Base-by-base conservation (phyloP, 2,888 invertebrate species). In the Formica aserva region DNA sequence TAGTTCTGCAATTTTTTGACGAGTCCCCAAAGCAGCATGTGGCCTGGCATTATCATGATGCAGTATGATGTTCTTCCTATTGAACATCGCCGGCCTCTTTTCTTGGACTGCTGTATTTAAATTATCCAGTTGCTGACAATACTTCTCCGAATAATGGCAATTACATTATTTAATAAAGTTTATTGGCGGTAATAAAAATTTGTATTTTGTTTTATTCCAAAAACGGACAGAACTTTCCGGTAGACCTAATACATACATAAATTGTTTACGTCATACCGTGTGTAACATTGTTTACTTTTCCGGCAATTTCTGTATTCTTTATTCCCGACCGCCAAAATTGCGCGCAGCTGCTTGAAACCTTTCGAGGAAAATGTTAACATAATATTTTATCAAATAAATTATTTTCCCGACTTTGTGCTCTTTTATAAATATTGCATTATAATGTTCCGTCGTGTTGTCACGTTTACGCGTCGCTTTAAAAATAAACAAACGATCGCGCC, bases 331-430 rank as follows among this genome's bases (percentile, higher is more conserved):
- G 22, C 15, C 52, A 35, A 76, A 67, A 55, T 67, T 55, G 29
- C 77, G 32, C 32, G 67, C 26, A 13, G 55, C 38, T 5, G 9
- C 63, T 63, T 45, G 38, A 66, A 55, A 77, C 26, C n/a, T 38
- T n/a, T 29, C n/a, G 66, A 26, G 55, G 29, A 67, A 77, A 77
- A 67, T 77, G 77, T 57, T 77, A 77, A 77, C 67, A 55, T 38
- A 77, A 77, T 77, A 77, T 77, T 67, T 67, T 77, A 67, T 15
- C 52, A 55, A 77, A 77, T 67, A 55, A 77, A 15, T 67, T 22
- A 67, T 55, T 60, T 55, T 13, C n/a, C 18, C n/a, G 66, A 65
- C 66, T 26, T 11, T 22, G 26, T 55, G 35, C 9, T n/a, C n/a
- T 65, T 67, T 66, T 55, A 29, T 77, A n/a, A 77, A 77, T 77